These are phyloP conservation scores for Zaprionus obscuricornis DNA, from an alignment of 2,888 invertebrate species.

Conservation along the genomic window DNA sequence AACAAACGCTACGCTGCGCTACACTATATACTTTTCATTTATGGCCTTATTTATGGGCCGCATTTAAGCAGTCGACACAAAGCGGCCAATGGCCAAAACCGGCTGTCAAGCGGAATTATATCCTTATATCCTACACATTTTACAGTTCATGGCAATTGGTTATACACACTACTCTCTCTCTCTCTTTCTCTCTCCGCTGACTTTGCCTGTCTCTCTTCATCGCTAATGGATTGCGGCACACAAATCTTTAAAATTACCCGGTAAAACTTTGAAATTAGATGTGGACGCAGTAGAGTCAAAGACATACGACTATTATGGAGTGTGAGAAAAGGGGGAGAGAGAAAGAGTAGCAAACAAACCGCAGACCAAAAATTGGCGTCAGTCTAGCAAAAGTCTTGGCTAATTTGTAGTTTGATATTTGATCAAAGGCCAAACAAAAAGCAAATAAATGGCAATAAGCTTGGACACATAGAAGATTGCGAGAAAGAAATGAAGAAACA, in stretches of 20 bases:
- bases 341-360: neutral
- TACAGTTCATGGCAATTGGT: slow-evolving; percentile 52
- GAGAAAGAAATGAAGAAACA: neutral
- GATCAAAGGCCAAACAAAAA: slow-evolving; percentile 74
- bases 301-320: neutral
- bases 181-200: too few relatives aligned
- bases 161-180: too few relatives aligned
- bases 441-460: neutral
- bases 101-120: slow-evolving; percentile 27
- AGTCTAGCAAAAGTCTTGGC: slow-evolving; percentile 54
- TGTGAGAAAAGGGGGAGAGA: neutral
- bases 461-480: neutral
- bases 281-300: slow-evolving; percentile 8
- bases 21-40: slow-evolving; percentile 75
- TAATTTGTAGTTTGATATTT: slow-evolving; percentile 75
- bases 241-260: slow-evolving; percentile 75
- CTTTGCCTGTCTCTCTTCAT: slow-evolving; percentile 22
- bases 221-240: slow-evolving; percentile 75
- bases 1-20: too few relatives aligned
- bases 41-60: slow-evolving; percentile 70
- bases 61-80: slow-evolving; percentile 56
- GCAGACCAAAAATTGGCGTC: slow-evolving; percentile 51
- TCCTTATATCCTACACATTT: slow-evolving; percentile 4
- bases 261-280: slow-evolving; percentile 72
- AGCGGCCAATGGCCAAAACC: slow-evolving; percentile 52